phyloP scores from a whole-genome alignment of 1,140 invertebrate genomes.

The Neoseiulus cucumeris region DNA sequence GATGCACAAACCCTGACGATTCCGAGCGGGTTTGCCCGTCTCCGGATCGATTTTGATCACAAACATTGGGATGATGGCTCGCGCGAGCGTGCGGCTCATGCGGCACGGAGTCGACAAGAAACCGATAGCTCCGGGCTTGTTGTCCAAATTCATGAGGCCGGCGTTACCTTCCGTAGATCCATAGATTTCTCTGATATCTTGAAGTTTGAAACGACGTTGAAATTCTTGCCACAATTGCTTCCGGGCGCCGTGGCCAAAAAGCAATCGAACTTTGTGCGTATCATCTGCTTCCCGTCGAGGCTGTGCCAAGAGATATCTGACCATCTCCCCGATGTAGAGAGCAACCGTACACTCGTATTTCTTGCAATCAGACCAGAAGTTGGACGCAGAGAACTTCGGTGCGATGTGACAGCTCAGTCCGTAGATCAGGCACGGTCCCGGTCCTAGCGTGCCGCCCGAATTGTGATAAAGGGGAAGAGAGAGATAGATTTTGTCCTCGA shows the following conservation, averaged over 20 bases:
- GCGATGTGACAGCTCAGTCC: constrained; percentile 66
- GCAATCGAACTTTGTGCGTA: constrained; percentile 59
- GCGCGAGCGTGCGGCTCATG: background rate
- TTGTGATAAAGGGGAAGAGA: constrained; percentile 82
- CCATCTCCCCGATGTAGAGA: constrained; percentile 98
- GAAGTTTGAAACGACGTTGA: constrained; percentile 41
- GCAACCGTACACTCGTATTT: constrained; percentile 86
- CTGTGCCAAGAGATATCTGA: constrained; percentile 78
- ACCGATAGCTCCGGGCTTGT: constrained; percentile 76
- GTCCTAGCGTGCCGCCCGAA: constrained; percentile 65
- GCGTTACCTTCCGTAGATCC: constrained; percentile 36
- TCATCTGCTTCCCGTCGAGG: constrained; percentile 51
- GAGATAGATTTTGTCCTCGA: constrained; percentile 61
- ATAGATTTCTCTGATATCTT: constrained; percentile 33
- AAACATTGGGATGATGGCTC: constrained; percentile 42
- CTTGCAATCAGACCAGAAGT: constrained; percentile 82
- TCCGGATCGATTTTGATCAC: constrained; percentile 35
- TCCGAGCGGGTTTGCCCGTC: constrained; percentile 29
- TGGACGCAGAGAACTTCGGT: constrained; percentile 83
- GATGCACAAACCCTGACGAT: constrained; percentile 34
- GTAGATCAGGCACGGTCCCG: constrained; percentile 55
- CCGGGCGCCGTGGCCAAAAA: constrained; percentile 87
- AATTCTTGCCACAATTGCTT: constrained; percentile 91
- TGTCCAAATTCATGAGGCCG: constrained; percentile 55
- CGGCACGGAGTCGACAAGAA: constrained; percentile 33